phyloP scores from a whole-genome alignment of 2,888 invertebrate species.

The Allolobophora icterica region DNA sequence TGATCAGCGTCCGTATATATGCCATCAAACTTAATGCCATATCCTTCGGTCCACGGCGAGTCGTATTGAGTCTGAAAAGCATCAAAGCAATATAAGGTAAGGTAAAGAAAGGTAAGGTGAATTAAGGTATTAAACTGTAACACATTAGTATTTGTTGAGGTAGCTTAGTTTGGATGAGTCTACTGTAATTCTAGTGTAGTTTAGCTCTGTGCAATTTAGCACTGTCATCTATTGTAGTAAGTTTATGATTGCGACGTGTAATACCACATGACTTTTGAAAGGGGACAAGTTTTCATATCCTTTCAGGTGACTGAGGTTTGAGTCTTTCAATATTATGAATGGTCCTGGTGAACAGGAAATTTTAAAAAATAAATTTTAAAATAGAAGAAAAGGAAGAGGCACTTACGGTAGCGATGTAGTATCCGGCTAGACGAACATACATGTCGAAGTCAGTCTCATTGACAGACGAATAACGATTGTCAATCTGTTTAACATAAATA shows the following conservation, averaged over 20 bases:
- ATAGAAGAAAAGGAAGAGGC: neutral
- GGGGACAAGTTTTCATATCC: neutral
- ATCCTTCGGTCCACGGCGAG: conserved; percentile 36
- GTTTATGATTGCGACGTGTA: no score
- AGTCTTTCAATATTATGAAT: neutral
- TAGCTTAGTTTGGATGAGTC: no score
- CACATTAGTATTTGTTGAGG: neutral
- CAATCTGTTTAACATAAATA: conserved; percentile 33
- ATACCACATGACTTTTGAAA: neutral
- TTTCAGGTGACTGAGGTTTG: neutral
- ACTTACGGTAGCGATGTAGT: conserved; percentile 41
- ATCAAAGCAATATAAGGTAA: neutral
- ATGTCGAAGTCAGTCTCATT: conserved; percentile 48
- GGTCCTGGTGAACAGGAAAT: neutral
- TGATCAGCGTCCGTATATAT: neutral
- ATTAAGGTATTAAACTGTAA: no score
- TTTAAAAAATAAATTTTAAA: neutral
- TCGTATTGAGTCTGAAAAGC: conserved; percentile 33
- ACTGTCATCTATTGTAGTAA: no score
- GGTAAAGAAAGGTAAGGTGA: no score
- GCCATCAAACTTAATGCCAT: neutral
- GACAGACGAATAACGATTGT: conserved; percentile 48
- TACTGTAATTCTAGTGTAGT: no score
- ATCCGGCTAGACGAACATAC: conserved; percentile 37
- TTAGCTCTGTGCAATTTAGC: no score